phyloP scores from a whole-genome alignment of 2,113 vertebrate genomes.

The Struthio camelus region DNA sequence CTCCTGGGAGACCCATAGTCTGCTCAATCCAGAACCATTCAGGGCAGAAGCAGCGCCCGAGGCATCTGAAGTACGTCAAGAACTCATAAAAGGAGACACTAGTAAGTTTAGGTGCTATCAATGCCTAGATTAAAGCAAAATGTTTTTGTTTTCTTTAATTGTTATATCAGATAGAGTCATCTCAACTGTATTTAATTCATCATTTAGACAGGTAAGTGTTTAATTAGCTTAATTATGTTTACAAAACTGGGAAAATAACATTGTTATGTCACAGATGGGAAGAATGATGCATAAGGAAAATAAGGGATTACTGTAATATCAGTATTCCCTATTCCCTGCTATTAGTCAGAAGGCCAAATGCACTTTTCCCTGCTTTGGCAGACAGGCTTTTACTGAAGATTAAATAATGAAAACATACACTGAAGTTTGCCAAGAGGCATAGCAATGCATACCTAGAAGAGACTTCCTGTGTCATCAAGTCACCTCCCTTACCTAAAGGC shows the following conservation, averaged over 20 bases:
- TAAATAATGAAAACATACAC: neutral
- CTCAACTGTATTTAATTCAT: neutral
- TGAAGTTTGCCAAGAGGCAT: neutral
- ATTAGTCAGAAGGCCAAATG: neutral
- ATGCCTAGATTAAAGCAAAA: neutral
- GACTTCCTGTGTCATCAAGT: neutral
- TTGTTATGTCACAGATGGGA: neutral
- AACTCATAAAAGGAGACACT: neutral
- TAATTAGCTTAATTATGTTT: constrained; percentile 3
- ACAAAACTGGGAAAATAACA: neutral
- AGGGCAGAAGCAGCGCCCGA: neutral
- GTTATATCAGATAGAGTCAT: neutral
- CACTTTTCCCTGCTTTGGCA: neutral
- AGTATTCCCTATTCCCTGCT: neutral
- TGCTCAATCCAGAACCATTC: neutral
- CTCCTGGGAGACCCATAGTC: neutral
- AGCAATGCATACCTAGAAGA: neutral
- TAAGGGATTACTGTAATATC: neutral
- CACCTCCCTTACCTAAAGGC: neutral
- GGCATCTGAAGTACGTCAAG: neutral
- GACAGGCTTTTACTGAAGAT: neutral
- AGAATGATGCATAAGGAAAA: neutral
- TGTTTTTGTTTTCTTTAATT: neutral
- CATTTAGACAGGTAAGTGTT: neutral
- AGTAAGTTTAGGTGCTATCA: neutral